Base-by-base conservation (phyloP, 1,140 invertebrate genomes). In the Zaprionus lachaisei region DNA sequence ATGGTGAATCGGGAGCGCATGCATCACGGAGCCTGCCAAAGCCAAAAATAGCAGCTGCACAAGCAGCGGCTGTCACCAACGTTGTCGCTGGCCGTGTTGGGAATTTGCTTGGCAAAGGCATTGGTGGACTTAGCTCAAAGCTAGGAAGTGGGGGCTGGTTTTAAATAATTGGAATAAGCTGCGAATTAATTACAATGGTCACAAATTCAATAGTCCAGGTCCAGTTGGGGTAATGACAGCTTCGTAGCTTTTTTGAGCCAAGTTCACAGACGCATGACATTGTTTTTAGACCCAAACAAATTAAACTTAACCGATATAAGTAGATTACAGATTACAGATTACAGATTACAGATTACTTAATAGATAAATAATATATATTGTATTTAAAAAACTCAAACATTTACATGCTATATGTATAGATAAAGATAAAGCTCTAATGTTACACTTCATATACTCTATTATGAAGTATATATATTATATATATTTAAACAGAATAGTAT, bases 91-190 rank as follows among this genome's bases (percentile, higher is more conserved):
- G 96, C 37, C 95, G 95, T 90, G 95, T 97, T 79, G 96, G 96
- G 67, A 96, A 95, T 92, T 95, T 97, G 85, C 95, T 97, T 80
- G 96, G 96, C 66, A 97, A 97, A 93, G 95, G 96, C 74, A 95
- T 96, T 79, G 96, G 96, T 80, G 96, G 96, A 74, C 94, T 97
- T 83, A 96, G 96, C 86, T 96, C 95, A 74, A 97, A 97, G 94
- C 94, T 96, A 72, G 95, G 96, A 70, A 95, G 95, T 89, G 95
- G 95, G 47, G 93, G 95, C 91, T 95, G 95, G 95, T 95, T 95
- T 93, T 95, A 94, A 92, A 34, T 9, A 7, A 20, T 44, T 26
- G 15, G n/a, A 12, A 60, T 63, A 24, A 24, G 20, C 2, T 9
- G 12, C 11, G 47, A 24, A 22, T 11, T 12, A 17, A 0, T 9